phyloP scores from a whole-genome alignment of 1,140 invertebrate species.

The Coelopa frigida region DNA sequence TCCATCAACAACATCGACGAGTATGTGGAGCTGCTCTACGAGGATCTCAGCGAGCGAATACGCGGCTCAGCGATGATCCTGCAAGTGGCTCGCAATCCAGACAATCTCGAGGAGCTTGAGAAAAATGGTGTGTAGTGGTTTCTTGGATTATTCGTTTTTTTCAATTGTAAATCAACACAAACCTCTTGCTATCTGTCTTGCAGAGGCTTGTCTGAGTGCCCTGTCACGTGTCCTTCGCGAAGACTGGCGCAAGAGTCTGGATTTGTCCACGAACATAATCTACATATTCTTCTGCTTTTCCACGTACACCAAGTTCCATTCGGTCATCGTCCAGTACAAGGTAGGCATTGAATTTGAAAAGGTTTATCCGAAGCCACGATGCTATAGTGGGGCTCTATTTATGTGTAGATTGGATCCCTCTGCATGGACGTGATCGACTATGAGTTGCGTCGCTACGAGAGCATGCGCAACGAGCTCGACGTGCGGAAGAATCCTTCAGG shows the following conservation, averaged over 20 bases:
- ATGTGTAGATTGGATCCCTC: constrained; percentile 79
- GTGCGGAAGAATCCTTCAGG: constrained; percentile 49
- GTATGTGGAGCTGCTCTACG: constrained; percentile 95
- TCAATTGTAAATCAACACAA: constrained; percentile 1
- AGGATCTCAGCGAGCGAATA: constrained; percentile 88
- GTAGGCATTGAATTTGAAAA: constrained; percentile 46
- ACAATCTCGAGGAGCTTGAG: constrained; percentile 88
- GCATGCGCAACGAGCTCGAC: constrained; percentile 87
- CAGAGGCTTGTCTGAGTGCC: constrained; percentile 93
- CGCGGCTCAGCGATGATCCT: constrained; percentile 87
- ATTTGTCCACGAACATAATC: constrained; percentile 93
- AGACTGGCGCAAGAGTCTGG: constrained; percentile 94
- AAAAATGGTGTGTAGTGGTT: constrained; percentile 65
- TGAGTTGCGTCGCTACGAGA: constrained; percentile 85
- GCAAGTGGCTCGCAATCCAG: constrained; percentile 82
- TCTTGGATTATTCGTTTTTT: not conserved
- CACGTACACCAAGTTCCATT: constrained; percentile 92
- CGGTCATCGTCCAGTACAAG: constrained; percentile 83
- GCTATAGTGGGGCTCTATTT: constrained; percentile 52
- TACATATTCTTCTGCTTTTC: constrained; percentile 98
- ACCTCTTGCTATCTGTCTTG: constrained; percentile 41
- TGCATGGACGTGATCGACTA: constrained; percentile 95
- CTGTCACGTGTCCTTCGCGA: constrained; percentile 89
- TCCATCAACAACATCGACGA: constrained; percentile 80
- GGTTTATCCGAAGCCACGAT: constrained; percentile 5